Evolutionary conservation across 2,113 vertebrate species (phyloP).

Genomic region (Dasyornis broadbenti): DNA sequence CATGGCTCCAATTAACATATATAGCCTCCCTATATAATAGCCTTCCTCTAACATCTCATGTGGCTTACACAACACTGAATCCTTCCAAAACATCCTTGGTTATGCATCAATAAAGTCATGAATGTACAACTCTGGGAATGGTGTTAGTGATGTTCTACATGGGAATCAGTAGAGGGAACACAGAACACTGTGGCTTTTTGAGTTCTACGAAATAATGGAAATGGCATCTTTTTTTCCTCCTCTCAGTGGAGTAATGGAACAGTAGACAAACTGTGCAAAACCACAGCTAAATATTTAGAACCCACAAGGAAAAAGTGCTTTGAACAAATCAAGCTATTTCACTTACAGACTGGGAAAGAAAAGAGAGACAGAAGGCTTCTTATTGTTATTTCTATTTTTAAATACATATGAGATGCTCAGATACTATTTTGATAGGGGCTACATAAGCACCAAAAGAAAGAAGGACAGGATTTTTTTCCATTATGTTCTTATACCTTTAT

Average conservation of each 20-base stretch:
- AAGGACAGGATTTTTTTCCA: neutral
- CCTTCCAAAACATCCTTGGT: neutral
- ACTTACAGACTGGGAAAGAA: conserved; percentile 19
- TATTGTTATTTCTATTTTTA: conserved; percentile 57
- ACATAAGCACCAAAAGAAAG: neutral
- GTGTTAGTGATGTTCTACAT: conserved; percentile 18
- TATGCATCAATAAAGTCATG: neutral
- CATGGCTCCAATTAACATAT: neutral
- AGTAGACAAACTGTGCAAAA: conserved; percentile 38
- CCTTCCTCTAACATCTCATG: neutral
- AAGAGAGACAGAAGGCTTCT: conserved; percentile 2
- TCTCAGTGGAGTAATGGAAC: conserved; percentile 22
- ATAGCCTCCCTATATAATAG: neutral
- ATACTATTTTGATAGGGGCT: neutral
- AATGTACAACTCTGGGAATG: neutral
- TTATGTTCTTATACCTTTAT: neutral
- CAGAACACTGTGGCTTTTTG: conserved; percentile 22
- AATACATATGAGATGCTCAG: neutral
- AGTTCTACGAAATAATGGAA: conserved; percentile 4
- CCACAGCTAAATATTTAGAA: conserved; percentile 47
- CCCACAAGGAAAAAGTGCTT: conserved; percentile 15
- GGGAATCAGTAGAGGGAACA: conserved; percentile 40
- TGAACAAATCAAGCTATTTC: conserved; percentile 31
- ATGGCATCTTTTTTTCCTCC: neutral
- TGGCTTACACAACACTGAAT: neutral